These are phyloP conservation scores for Sepioteuthis lessoniana DNA, from an alignment of 2,888 invertebrate genomes.

Conservation along the genomic window DNA sequence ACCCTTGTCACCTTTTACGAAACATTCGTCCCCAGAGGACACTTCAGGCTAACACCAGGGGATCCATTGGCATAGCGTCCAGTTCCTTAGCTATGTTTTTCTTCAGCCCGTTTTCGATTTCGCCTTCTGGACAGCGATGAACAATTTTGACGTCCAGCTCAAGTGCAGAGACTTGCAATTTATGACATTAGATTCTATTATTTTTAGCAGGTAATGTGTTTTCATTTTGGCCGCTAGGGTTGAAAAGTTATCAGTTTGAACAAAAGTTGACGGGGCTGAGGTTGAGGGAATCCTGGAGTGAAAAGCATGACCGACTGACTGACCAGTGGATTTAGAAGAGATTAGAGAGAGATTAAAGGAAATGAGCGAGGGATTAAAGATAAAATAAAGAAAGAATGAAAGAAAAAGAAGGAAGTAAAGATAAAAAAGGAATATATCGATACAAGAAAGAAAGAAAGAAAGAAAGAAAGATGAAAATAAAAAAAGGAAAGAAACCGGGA, in stretches of 20 bases:
- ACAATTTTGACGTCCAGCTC: neutral
- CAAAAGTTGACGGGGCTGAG: neutral
- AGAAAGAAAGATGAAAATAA: neutral
- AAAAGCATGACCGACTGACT: neutral
- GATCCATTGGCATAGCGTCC: neutral
- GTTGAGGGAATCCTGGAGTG: neutral
- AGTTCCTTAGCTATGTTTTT: neutral
- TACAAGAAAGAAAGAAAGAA: neutral
- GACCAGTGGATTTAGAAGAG: neutral
- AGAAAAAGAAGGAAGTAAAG: neutral
- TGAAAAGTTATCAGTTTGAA: neutral
- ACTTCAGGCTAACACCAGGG: slow-evolving; percentile 20
- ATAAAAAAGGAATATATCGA: neutral
- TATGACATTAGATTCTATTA: neutral
- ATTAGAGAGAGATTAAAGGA: neutral
- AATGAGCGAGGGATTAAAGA: neutral
- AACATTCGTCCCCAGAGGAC: neutral
- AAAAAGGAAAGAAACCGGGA: neutral
- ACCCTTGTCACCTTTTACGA: slow-evolving; percentile 10
- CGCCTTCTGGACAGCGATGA: slow-evolving; percentile 1
- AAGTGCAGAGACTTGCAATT: neutral
- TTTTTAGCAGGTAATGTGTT: neutral
- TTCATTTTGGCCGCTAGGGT: neutral
- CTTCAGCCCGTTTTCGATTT: neutral
- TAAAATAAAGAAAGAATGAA: neutral